A percentile compares a stretch with the other conserved stretches of the same genome.
phyloP scores from a whole-genome alignment of 2,888 invertebrate genomes.

The Epirrhoe tristata region DNA sequence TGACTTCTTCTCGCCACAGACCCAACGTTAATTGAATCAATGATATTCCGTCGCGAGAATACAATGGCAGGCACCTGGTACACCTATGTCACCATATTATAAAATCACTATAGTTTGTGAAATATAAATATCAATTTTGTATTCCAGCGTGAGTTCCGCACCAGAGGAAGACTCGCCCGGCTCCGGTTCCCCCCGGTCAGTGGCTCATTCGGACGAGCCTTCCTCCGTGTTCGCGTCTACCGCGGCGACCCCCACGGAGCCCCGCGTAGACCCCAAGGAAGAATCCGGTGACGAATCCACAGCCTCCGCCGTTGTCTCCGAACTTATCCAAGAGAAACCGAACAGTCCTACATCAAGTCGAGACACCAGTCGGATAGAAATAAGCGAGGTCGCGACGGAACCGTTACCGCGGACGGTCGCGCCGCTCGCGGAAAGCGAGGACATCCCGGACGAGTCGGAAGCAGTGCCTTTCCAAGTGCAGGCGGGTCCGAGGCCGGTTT shows the following conservation, averaged over 20 bases:
- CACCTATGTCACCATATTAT: too few species aligned
- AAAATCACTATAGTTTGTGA: too few species aligned
- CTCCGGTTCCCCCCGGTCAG: conserved; percentile 68
- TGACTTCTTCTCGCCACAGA: too few species aligned
- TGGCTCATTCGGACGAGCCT: conserved; percentile 74
- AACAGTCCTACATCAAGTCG: conserved; percentile 60
- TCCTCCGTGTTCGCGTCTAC: conserved; percentile 79
- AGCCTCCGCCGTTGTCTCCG: conserved; percentile 51
- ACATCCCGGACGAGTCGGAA: conserved; percentile 88
- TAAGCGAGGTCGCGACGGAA: conserved; percentile 57
- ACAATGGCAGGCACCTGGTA: too few species aligned
- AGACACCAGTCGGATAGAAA: conserved; percentile 48
- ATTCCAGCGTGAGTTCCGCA: conserved; percentile 88
- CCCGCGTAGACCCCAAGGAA: conserved; percentile 39
- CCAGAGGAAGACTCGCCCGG: conserved; percentile 84
- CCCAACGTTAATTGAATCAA: too few species aligned
- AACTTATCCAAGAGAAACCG: conserved; percentile 46
- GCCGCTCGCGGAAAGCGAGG: conserved; percentile 89
- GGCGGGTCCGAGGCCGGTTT: conserved; percentile 57
- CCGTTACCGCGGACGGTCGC: conserved; percentile 42
- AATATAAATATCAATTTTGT: neutral
- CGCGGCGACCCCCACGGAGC: conserved; percentile 74
- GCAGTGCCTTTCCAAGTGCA: conserved; percentile 66
- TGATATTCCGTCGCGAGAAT: too few species aligned
- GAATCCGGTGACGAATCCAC: conserved; percentile 51